phyloP scores from a whole-genome alignment of 2,113 vertebrate genomes.

The Numida meleagris region DNA sequence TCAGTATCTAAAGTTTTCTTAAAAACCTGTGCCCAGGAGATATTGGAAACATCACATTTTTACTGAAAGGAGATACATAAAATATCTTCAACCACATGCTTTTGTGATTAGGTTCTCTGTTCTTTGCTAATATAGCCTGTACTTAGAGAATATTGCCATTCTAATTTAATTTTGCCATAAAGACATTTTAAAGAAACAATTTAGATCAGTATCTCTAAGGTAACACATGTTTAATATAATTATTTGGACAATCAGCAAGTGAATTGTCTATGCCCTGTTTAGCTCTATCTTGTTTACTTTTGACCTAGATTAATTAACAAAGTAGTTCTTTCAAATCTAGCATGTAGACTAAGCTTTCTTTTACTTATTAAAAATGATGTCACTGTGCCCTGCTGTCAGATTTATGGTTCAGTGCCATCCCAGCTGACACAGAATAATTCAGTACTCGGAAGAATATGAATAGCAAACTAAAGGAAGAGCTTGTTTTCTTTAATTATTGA shows the following conservation, averaged over 20 bases:
- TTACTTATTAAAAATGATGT: conserved; percentile 48
- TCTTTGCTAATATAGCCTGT: not conserved
- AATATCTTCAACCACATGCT: not conserved
- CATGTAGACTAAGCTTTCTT: not conserved
- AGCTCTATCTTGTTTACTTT: conserved; percentile 15
- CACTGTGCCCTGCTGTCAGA: conserved; percentile 22
- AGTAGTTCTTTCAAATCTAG: conserved; percentile 41
- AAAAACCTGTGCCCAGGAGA: not conserved
- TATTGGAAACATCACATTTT: not conserved
- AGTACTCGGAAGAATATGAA: conserved; percentile 17
- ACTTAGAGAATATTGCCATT: not conserved
- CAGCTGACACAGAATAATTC: conserved; percentile 47
- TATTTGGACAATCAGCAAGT: not conserved
- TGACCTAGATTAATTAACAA: conserved; percentile 26
- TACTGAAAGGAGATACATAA: not conserved
- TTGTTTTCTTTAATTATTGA: conserved; percentile 77
- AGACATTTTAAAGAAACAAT: not conserved
- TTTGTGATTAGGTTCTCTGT: not conserved
- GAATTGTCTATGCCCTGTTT: conserved; percentile 26
- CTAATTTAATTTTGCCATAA: not conserved
- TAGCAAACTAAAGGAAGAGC: conserved; percentile 52
- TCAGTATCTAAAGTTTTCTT: not conserved
- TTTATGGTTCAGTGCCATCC: conserved; percentile 39
- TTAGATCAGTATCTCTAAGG: not conserved
- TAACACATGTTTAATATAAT: conserved; percentile 10